Percentiles rank a stretch among this genome's conserved stretches.
phyloP scores from a whole-genome alignment of 37 sponge, comb jelly and placozoan genomes.

The Crambe crambe region DNA sequence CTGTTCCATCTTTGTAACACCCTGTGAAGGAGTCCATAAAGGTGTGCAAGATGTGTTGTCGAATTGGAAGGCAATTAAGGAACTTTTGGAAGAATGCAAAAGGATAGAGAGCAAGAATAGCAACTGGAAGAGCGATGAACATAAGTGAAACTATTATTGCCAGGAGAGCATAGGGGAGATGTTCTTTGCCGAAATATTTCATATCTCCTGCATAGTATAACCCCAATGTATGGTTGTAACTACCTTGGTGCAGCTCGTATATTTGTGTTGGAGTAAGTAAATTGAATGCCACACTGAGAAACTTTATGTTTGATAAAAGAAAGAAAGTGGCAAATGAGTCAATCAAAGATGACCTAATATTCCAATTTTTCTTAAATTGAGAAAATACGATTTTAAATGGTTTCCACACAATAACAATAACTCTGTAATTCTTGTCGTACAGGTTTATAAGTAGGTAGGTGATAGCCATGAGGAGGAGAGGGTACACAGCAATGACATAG shows the following conservation, averaged over 20 bases:
- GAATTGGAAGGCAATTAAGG: background rate
- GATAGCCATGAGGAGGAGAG: conserved; percentile 16
- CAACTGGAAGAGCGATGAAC: conserved; percentile 16
- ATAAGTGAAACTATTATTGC: conserved; percentile 27
- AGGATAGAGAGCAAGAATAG: conserved; percentile 9
- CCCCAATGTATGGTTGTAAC: background rate
- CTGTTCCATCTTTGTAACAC: conserved; percentile 30
- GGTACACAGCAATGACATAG: conserved; percentile 33
- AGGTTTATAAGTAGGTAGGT: conserved; percentile 12
- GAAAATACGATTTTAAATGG: conserved; percentile 4
- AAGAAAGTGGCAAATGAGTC: conserved; percentile 48
- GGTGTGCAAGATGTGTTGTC: background rate
- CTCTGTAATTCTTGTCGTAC: background rate
- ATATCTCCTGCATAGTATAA: conserved; percentile 21
- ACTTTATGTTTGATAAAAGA: conserved; percentile 26
- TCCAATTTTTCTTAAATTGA: conserved; percentile 6
- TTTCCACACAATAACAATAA: conserved; percentile 3
- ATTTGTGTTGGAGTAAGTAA: conserved; percentile 6
- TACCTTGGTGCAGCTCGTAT: conserved; percentile 11
- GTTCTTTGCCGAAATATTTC: conserved; percentile 10
- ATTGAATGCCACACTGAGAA: conserved; percentile 30
- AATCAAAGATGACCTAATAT: conserved; percentile 20
- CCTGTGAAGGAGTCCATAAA: conserved; percentile 23
- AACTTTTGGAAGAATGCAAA: conserved; percentile 5
- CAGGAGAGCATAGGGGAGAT: conserved; percentile 25